Percentiles rank a stretch among this genome's conserved stretches.
phyloP scores from a whole-genome alignment of 1,140 invertebrate species.

The Lepidostoma basale region DNA sequence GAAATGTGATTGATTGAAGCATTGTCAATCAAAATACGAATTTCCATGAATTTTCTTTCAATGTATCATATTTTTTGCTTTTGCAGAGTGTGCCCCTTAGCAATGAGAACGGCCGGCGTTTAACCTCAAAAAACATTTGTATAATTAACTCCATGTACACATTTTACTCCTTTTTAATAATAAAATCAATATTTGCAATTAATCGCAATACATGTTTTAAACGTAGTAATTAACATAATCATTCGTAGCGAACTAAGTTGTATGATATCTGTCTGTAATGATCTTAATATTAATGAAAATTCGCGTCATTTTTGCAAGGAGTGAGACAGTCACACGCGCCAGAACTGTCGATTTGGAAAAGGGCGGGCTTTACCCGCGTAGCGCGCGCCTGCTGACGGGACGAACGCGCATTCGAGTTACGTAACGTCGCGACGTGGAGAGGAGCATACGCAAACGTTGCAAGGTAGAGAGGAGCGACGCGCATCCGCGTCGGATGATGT shows the following conservation, averaged over 20 bases:
- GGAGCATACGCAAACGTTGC: no score
- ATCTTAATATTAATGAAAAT: not conserved
- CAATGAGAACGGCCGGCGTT: not conserved
- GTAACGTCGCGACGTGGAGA: no score
- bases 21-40: no score
- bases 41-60: no score
- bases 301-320: conserved; percentile 10
- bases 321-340: no score
- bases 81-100: not conserved
- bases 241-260: conserved; percentile 14
- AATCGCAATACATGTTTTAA: conserved; percentile 27
- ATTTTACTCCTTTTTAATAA: not conserved
- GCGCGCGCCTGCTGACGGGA: not conserved
- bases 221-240: conserved; percentile 4
- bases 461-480: no score
- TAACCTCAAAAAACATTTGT: no score
- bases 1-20: no score
- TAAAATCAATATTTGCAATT: conserved; percentile 26
- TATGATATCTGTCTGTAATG: conserved; percentile 1
- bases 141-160: not conserved
- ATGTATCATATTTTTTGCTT: no score
- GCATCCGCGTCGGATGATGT: no score
- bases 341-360: no score
- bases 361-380: no score
- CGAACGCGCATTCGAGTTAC: not conserved